phyloP scores from a whole-genome alignment of 2,113 vertebrate species.

The Aplodontia rufa region DNA sequence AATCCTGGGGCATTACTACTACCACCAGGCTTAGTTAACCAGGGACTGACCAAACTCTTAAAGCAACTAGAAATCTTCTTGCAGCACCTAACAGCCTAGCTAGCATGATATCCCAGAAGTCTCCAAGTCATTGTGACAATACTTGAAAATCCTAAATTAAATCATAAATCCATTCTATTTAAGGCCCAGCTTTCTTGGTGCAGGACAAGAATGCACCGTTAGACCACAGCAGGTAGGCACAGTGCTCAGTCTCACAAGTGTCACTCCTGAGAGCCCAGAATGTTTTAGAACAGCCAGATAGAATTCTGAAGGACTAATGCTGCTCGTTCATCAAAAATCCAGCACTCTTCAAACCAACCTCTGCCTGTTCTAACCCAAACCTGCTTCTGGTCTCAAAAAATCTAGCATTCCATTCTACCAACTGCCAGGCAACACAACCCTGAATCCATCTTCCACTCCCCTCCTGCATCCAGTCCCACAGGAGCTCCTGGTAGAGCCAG shows the following conservation, averaged over 20 bases:
- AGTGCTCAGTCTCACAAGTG: neutral
- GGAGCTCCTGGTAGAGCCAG: neutral
- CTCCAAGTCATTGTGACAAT: neutral
- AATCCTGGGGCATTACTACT: neutral
- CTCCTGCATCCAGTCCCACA: neutral
- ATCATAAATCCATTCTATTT: neutral
- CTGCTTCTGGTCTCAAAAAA: neutral
- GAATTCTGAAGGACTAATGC: neutral
- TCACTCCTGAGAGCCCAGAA: neutral
- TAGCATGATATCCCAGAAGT: neutral
- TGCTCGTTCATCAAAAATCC: neutral
- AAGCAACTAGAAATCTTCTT: neutral
- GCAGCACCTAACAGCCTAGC: neutral
- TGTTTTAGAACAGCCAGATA: neutral
- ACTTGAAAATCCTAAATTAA: neutral
- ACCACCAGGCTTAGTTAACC: neutral
- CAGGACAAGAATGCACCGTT: neutral
- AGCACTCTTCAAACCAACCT: neutral
- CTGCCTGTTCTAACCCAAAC: neutral
- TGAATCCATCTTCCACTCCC: neutral
- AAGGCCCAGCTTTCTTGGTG: neutral
- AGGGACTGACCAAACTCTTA: fast-evolving
- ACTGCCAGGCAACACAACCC: too few relatives aligned
- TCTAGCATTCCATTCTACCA: neutral
- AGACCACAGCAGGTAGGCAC: neutral